phyloP scores from a whole-genome alignment of 2,888 invertebrate species.

The Nephrotoma guestfalica region DNA sequence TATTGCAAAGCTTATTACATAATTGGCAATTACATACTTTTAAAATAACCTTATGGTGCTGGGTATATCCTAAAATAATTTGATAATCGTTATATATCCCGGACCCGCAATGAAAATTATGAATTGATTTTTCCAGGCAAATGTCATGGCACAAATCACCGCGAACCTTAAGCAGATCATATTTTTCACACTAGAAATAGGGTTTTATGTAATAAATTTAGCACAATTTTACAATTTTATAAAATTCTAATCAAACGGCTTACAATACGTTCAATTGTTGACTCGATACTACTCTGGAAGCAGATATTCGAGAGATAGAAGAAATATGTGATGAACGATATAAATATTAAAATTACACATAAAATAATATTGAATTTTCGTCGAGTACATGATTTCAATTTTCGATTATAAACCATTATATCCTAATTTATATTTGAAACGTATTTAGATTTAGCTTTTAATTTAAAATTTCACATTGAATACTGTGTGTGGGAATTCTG shows the following conservation, averaged over 20 bases:
- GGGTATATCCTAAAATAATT: not conserved
- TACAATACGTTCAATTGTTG: not conserved
- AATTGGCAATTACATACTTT: not conserved
- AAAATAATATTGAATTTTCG: not conserved
- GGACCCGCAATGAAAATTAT: not conserved
- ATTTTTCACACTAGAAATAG: not conserved
- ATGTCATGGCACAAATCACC: constrained; percentile 1
- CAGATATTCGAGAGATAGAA: not conserved
- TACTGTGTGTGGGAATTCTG: not conserved
- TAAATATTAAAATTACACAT: not conserved
- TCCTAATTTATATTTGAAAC: not conserved
- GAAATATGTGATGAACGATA: not conserved
- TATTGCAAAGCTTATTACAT: not conserved
- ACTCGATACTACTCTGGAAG: not conserved
- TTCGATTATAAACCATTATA: not conserved
- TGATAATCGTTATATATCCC: not conserved
- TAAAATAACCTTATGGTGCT: not conserved
- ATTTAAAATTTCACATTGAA: not conserved
- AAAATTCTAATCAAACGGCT: not conserved
- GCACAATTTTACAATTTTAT: not conserved
- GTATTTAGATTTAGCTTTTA: not conserved
- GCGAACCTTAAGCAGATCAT: not conserved
- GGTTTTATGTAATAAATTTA: not conserved
- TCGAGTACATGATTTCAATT: not conserved
- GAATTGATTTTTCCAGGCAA: not conserved